Evolutionary conservation across 2,113 vertebrate species (phyloP).

Genomic region (Oriolus oriolus): DNA sequence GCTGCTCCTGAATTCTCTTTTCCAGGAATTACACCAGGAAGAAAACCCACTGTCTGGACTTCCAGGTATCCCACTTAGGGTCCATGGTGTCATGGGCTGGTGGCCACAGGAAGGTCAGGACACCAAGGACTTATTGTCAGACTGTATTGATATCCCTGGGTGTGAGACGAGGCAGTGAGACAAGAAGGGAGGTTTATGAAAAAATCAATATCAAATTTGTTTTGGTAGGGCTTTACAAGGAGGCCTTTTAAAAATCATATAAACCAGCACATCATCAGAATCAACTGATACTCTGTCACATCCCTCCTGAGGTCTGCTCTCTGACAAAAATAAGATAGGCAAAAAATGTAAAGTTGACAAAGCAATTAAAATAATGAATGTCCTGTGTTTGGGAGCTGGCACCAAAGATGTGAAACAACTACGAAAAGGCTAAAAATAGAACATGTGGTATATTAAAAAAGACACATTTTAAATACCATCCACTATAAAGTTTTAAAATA

Average conservation of each 20-base stretch:
- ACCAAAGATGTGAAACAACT: neutral
- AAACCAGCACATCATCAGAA: neutral
- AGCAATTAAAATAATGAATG: constrained; percentile 13
- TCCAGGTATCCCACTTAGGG: neutral
- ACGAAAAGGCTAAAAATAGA: neutral
- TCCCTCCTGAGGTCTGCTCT: neutral
- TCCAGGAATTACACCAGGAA: neutral
- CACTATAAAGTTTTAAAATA: neutral
- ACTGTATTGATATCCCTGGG: neutral
- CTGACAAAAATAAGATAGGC: neutral
- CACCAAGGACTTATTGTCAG: neutral
- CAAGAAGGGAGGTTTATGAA: neutral
- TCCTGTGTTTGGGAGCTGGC: neutral
- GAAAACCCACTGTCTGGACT: neutral
- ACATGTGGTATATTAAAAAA: neutral
- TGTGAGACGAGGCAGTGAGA: neutral
- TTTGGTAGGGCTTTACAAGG: neutral
- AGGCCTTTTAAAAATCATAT: neutral
- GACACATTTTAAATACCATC: neutral
- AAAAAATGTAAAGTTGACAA: neutral
- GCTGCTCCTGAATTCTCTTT: neutral
- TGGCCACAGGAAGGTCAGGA: neutral
- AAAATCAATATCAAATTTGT: constrained; percentile 29
- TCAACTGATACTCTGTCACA: neutral
- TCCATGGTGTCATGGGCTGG: neutral